Percentiles rank a stretch among this genome's conserved stretches.
Evolutionary conservation across 2,888 invertebrate species (phyloP).

Genomic region (Malacosoma neustria): DNA sequence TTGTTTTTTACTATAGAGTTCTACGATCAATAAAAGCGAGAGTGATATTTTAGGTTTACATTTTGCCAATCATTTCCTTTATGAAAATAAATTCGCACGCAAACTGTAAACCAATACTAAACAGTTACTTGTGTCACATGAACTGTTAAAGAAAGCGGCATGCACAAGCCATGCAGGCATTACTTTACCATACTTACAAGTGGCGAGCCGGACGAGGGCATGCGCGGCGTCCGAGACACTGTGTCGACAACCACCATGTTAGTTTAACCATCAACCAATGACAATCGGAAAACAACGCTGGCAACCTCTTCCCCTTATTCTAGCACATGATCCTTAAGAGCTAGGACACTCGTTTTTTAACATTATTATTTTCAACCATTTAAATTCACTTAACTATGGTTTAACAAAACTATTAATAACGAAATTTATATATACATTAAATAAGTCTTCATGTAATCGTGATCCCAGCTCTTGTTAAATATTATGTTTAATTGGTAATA

Average conservation of each 20-base stretch:
- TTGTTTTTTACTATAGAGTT: no score
- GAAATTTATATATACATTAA: no score
- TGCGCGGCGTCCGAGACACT: conserved; percentile 83
- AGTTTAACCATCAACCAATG: conserved; percentile 20
- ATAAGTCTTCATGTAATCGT: no score
- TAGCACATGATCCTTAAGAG: no score
- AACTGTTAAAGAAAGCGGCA: conserved; percentile 4
- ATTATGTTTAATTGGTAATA: no score
- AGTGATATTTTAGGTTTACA: background rate
- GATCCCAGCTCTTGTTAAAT: no score
- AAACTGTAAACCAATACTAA: background rate
- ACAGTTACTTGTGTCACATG: background rate
- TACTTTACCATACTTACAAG: conserved; percentile 84
- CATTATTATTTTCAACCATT: no score
- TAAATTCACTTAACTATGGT: no score
- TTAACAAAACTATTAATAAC: no score
- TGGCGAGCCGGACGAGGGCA: conserved; percentile 91
- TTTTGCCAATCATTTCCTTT: background rate
- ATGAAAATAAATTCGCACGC: background rate
- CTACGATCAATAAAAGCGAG: background rate
- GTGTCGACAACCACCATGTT: conserved; percentile 43
- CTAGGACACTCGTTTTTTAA: no score
- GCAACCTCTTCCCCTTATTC: no score
- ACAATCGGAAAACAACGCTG: conserved; percentile 7
- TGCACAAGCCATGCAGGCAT: conserved; percentile 28